Conservation (phyloP, 2,888 invertebrate genomes). For the Yponomeuta plumbellus region DNA sequence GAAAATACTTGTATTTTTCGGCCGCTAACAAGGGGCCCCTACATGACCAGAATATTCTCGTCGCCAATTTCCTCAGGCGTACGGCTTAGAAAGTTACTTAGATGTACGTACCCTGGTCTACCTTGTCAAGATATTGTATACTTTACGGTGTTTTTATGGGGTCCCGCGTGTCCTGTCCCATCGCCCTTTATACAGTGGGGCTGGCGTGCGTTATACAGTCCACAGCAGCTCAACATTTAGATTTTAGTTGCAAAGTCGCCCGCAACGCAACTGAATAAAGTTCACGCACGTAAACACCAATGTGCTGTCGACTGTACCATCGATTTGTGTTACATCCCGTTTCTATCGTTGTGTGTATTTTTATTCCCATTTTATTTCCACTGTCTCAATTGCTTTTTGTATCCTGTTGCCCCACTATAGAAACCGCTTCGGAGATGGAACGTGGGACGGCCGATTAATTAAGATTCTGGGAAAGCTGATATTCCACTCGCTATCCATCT, state of each 20-base stretch:
- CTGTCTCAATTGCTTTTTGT: not conserved
- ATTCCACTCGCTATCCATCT: not conserved
- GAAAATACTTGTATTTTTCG: conserved; percentile 58
- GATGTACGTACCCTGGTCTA: conserved; percentile 50
- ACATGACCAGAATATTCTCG: conserved; percentile 74
- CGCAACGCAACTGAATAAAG: too few relatives aligned
- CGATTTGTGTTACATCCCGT: not conserved
- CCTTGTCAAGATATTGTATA: conserved; percentile 50
- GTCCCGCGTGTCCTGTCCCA: conserved; percentile 28
- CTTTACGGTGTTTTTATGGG: conserved; percentile 40
- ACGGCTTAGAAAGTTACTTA: conserved; percentile 67
- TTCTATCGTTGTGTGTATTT: conserved; percentile 1
- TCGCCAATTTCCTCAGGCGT: conserved; percentile 65
- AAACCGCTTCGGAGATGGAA: not conserved
- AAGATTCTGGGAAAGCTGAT: not conserved
- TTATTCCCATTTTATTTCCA: not conserved
- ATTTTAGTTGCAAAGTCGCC: too few relatives aligned
- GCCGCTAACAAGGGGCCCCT: conserved; percentile 63
- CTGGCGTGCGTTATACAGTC: not conserved
- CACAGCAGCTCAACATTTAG: too few relatives aligned
- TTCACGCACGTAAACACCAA: too few relatives aligned
- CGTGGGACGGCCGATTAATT: not conserved
- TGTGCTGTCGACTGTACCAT: not conserved
- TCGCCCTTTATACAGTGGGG: not conserved
- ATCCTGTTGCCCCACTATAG: not conserved